Evolutionary conservation across 2,888 invertebrate species (phyloP), one percentile per base, ranked within the genome.

Genomic region (Neoaliturus tenellus): DNA sequence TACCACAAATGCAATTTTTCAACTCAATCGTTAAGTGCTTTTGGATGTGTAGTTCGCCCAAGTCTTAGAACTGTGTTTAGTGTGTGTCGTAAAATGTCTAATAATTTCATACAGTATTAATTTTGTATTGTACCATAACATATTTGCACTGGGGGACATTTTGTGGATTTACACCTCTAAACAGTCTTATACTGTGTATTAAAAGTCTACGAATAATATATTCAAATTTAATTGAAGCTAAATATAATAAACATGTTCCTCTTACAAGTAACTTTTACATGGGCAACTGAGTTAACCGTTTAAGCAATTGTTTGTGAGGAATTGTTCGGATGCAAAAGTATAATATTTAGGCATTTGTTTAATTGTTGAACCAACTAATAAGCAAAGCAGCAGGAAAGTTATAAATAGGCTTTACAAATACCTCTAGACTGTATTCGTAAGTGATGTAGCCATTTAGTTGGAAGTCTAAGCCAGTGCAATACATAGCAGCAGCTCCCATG

Each of bases 1-100:
- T 81, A 80, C 62, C 48, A 81, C 28, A 39, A 81, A 81, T 81
- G 81, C 81, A 81, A 81, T 81, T 81, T 81, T 81, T 44, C 31
- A 69, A 48, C 81, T 48, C 44, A 25, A 67, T 81, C 48, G 67
- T 81, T 81, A 81, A 81, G 81, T 81, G 81, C 81, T 81, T 81
- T 81, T 81, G 69, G 51, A 81, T 81, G 81, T 81, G 51, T 81
- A 81, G 71, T 75, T 28, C n/a, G 20, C 28, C 48, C 48, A 41
- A 23, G 48, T 28, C 75, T 41, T 75, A 75, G 75, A n/a, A 28
- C 75, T 44, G 81, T 81, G 58, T 48, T 39, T 81, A 81, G 71
- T 44, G 17, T 28, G 17, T 44, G 48, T 44, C 2, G 48, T 67
- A 81, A n/a, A 81, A 33, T 81, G 81, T 81, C 41, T 75, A 75